phyloP scores from a whole-genome alignment of 1,140 invertebrate species.

The Contarinia nasturtii region DNA sequence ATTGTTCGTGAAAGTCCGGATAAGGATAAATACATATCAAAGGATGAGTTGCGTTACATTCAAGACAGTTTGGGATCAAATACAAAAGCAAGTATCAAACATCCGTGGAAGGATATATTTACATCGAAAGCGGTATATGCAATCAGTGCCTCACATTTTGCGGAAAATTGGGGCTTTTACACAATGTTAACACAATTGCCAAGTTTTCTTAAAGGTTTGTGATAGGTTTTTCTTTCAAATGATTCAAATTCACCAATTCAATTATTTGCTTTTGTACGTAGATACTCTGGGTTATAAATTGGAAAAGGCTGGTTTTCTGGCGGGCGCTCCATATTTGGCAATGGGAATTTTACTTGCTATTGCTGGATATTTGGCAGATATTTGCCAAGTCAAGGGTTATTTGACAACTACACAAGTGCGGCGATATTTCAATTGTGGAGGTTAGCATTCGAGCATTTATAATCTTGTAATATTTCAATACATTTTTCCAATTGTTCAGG shows the following conservation, averaged over 20 bases:
- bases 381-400: conserved; percentile 36
- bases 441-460: too few species aligned
- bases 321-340: conserved; percentile 67
- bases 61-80: conserved; percentile 24
- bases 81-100: conserved; percentile 25
- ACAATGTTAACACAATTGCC: conserved; percentile 78
- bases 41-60: conserved; percentile 61
- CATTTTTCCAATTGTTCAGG: conserved; percentile 26
- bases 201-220: conserved; percentile 77
- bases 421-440: conserved; percentile 49
- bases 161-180: conserved; percentile 93
- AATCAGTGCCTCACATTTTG: conserved; percentile 75
- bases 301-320: conserved; percentile 56
- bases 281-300: conserved; percentile 52
- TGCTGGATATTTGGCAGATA: conserved; percentile 66
- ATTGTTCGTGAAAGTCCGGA: conserved; percentile 58
- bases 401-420: conserved; percentile 54
- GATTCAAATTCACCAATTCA: conserved; percentile 1
- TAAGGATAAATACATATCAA: conserved; percentile 50
- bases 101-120: conserved; percentile 67
- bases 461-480: too few species aligned
- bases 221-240: too few species aligned
- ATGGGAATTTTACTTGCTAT: conserved; percentile 64
- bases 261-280: conserved; percentile 19
- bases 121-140: conserved; percentile 77